Base-by-base conservation (phyloP, 2,888 invertebrate genomes). In the Megalurothrips usitatus region DNA sequence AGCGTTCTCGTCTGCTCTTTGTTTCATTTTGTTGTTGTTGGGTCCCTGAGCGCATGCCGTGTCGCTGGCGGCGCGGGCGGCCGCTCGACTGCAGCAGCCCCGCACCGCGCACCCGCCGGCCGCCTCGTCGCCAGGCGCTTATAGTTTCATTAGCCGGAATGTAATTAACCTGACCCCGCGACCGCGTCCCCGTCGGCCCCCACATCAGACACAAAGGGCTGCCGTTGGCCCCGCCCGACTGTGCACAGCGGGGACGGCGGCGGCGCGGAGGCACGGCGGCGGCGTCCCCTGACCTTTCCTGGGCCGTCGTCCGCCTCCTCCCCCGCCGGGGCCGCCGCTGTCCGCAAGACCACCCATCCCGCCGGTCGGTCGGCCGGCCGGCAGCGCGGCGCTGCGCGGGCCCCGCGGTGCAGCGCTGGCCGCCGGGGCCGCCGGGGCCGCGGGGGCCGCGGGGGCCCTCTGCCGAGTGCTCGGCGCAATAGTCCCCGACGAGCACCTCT, bases 81-180 rank as follows among this genome's bases (percentile, higher is more conserved):
- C n/a, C n/a, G n/a, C n/a, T n/a, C n/a, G n/a, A n/a, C n/a, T n/a
- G n/a, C n/a, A n/a, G n/a, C n/a, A n/a, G n/a, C n/a, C n/a, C n/a
- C n/a, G n/a, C n/a, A n/a, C n/a, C n/a, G n/a, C n/a, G n/a, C n/a
- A 75, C 26, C 26, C 23, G 23, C 23, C 23, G 68, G 23, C 23
- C 68, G 68, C 68, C 26, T 75, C 68, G 26, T 75, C 26, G 68
- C 68, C 68, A 0, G 68, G 23, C 68, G 68, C 26, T 75, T 75
- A n/a, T n/a, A 75, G 68, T 75, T 75, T 75, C 68, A 75, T 75
- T 75, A 75, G 68, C 68, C 68, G 68, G 58, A 75, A 75, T 75
- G 68, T 75, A 75, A 75, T 75, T 75, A 75, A 75, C 68, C 68
- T 43, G 6, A 43, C 34, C 34, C 34, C 34, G 3, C 34, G 34